phyloP scores from a whole-genome alignment of 2,113 vertebrate genomes.

The Nothoprocta pentlandii region DNA sequence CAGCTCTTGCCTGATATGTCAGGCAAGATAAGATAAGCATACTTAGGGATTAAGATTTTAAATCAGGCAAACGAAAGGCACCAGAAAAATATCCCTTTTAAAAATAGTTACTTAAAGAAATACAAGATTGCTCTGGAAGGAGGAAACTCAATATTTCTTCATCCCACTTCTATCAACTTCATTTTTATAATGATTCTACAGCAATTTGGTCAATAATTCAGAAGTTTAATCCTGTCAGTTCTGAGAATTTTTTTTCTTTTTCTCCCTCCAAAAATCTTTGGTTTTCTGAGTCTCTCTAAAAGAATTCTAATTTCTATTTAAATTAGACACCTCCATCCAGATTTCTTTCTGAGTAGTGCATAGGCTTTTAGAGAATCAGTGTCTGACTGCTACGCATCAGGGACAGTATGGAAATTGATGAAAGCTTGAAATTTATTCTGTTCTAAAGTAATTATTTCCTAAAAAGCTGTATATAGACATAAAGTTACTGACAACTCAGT shows the following conservation, averaged over 20 bases:
- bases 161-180: not conserved
- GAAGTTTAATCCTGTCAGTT: not conserved
- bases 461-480: not conserved
- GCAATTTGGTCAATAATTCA: not conserved
- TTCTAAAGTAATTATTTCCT: conserved; percentile 9
- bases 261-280: not conserved
- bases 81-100: not conserved
- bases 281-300: not conserved
- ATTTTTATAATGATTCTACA: not conserved
- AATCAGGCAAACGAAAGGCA: not conserved
- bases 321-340: not conserved
- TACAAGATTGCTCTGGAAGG: not conserved
- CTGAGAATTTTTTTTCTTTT: not conserved
- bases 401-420: conserved; percentile 1
- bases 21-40: too few relatives aligned
- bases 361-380: not conserved
- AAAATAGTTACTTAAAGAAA: not conserved
- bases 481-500: not conserved
- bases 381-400: not conserved
- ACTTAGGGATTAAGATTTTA: too few relatives aligned
- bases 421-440: conserved; percentile 33
- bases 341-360: not conserved
- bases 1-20: not conserved
- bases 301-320: not conserved
- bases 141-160: not conserved